Conservation (phyloP, 2,113 vertebrate species). For the Gallinago media region DNA sequence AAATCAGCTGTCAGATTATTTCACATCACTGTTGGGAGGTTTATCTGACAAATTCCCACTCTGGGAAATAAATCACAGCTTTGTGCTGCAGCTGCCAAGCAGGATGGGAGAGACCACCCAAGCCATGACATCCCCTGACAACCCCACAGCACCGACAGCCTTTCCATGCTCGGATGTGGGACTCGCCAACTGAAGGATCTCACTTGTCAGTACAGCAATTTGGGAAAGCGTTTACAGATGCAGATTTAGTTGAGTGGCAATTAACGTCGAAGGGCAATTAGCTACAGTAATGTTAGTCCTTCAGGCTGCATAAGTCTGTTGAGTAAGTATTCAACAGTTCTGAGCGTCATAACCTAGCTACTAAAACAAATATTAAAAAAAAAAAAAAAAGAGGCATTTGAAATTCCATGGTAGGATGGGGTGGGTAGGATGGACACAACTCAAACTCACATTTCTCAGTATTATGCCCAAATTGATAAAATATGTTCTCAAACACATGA, state of each 20-base stretch:
- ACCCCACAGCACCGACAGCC: background rate
- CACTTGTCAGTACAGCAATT: constrained; percentile 31
- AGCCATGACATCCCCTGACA: constrained; percentile 6
- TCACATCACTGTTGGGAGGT: background rate
- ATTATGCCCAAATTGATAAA: background rate
- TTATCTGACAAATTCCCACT: constrained; percentile 26
- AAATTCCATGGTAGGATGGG: background rate
- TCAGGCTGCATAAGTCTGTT: background rate
- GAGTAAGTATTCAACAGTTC: background rate
- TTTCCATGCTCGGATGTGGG: background rate
- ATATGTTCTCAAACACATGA: background rate
- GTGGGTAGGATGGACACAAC: background rate
- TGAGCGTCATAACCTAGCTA: background rate
- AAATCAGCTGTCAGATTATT: constrained; percentile 8
- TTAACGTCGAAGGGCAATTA: background rate
- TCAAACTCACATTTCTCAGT: background rate
- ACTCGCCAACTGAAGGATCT: constrained; percentile 6
- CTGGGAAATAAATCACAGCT: constrained; percentile 8
- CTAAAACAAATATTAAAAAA: background rate
- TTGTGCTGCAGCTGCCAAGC: constrained; percentile 28
- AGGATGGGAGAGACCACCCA: constrained; percentile 48
- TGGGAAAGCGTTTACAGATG: constrained; percentile 11
- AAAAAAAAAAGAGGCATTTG: background rate
- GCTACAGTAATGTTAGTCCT: background rate
- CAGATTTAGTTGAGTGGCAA: background rate